Evolutionary conservation across 2,113 vertebrate genomes (phyloP).

Genomic region (Lates calcarifer): DNA sequence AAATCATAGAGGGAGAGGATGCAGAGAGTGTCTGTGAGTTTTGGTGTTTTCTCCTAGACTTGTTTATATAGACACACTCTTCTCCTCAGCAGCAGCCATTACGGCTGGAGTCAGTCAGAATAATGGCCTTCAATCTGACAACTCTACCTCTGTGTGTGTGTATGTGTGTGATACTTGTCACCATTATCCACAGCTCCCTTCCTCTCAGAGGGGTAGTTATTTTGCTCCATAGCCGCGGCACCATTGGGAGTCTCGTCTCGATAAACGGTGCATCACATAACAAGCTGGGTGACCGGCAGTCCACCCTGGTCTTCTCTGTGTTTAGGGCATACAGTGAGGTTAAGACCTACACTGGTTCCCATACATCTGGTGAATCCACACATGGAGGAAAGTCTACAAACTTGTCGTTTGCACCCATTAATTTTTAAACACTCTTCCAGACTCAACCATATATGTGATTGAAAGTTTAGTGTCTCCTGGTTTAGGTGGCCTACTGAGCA

Average conservation of each 20-base stretch:
- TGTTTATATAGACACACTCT: slow-evolving; percentile 43
- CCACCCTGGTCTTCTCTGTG: slow-evolving; percentile 1
- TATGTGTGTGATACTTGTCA: slow-evolving; percentile 34
- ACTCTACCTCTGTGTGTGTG: slow-evolving; percentile 15
- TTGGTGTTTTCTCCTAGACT: neutral
- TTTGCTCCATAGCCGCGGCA: slow-evolving; percentile 49
- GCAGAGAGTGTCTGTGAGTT: neutral
- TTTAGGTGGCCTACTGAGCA: too few species aligned
- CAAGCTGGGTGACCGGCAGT: slow-evolving; percentile 37
- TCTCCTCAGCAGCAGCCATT: slow-evolving; percentile 57
- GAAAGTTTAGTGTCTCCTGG: too few species aligned
- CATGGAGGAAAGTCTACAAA: neutral
- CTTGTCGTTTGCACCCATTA: too few species aligned
- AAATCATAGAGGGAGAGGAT: neutral
- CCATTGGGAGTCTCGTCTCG: slow-evolving; percentile 36
- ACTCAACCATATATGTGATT: too few species aligned
- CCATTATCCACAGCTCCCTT: slow-evolving; percentile 53
- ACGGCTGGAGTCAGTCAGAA: slow-evolving; percentile 49
- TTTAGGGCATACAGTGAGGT: neutral
- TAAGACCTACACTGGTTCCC: neutral
- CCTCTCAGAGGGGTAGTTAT: slow-evolving; percentile 51
- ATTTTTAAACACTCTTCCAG: too few species aligned
- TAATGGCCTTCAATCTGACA: slow-evolving; percentile 64
- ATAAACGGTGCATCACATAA: slow-evolving; percentile 56
- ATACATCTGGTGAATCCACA: neutral